Evolutionary conservation across 2,113 vertebrate genomes (phyloP), one percentile per base, ranked within the genome.

Genomic region (Phycodurus eques): DNA sequence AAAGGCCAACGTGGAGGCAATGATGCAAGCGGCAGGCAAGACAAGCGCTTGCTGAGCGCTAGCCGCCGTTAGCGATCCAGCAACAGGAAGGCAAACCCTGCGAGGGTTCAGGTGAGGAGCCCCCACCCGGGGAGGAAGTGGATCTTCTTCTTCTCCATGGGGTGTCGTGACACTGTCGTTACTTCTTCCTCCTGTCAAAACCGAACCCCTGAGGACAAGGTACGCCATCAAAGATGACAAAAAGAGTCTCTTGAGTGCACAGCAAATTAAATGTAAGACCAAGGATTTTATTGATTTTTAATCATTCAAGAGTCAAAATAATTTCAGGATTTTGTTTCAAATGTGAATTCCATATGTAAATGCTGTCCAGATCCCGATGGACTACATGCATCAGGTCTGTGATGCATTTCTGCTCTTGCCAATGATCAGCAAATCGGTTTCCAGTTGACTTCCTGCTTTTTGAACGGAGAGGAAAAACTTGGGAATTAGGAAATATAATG

Each of bases 21-120:
- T 93, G 92, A 93, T 93, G 92, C 85, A 93, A 93, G 84, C 57
- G 77, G 70, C 8, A 76, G 82, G 92, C 90, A 92, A 93, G 89
- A 90, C 59, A 85, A 42, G 83, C 76, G 80, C 87, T 88, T 87
- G 86, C 84, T 74, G 88, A 44, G 85, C 77, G 80, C 86, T 87
- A 86, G 86, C 80, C 70, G 72, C 60, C 63, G 86, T 83, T 86
- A 90, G 86, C 77, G 72, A 89, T 87, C 84, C 83, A 75, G 90
- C 84, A 92, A 92, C 85, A 77, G 83, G 85, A 75, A 85, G 82
- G 90, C 82, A 91, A 91, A 90, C 80, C 83, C 85, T 78, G 13
- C 35, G 61, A 80, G 85, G 72, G 67, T 71, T 87, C 81, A 90
- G 88, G 83, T 88, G 85, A 74, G 74, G 71, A 75, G 79, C 27